A percentile compares a stretch with the other conserved stretches of the same genome.
These are phyloP conservation scores for Phaetusa simplex DNA, from an alignment of 2,113 vertebrate species.

Conservation along the genomic window DNA sequence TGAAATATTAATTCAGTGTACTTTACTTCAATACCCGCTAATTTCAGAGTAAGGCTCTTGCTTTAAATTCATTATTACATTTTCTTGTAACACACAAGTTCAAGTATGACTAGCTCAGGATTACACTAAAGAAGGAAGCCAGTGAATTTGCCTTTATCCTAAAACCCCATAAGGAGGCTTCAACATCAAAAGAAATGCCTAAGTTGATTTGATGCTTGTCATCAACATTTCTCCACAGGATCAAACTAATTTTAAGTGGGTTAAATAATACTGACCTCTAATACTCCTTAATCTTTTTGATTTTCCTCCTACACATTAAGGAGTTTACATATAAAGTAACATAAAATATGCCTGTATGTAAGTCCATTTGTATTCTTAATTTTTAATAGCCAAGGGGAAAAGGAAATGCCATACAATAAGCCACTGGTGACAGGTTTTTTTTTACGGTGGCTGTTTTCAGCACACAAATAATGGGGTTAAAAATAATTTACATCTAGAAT, in stretches of 20 bases:
- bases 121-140: constrained; percentile 56
- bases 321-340: constrained; percentile 52
- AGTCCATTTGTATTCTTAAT: constrained; percentile 17
- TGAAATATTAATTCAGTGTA: neutral
- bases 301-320: constrained; percentile 49
- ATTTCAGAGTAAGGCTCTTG: neutral
- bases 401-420: neutral
- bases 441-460: neutral
- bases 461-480: neutral
- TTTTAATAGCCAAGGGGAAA: neutral
- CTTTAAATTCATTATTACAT: constrained; percentile 46
- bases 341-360: constrained; percentile 26
- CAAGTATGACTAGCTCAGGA: constrained; percentile 42
- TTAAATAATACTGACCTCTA: constrained; percentile 70
- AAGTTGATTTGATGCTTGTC: constrained; percentile 66
- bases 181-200: constrained; percentile 68
- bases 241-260: constrained; percentile 56
- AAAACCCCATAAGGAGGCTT: constrained; percentile 64
- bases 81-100: constrained; percentile 37
- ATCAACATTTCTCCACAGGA: constrained; percentile 53
- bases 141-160: constrained; percentile 56
- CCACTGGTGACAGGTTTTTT: neutral
- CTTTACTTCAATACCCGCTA: neutral
- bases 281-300: constrained; percentile 59
- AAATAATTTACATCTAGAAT: neutral